phyloP scores from a whole-genome alignment of 2,888 invertebrate species.

The Perizoma affinitatum region DNA sequence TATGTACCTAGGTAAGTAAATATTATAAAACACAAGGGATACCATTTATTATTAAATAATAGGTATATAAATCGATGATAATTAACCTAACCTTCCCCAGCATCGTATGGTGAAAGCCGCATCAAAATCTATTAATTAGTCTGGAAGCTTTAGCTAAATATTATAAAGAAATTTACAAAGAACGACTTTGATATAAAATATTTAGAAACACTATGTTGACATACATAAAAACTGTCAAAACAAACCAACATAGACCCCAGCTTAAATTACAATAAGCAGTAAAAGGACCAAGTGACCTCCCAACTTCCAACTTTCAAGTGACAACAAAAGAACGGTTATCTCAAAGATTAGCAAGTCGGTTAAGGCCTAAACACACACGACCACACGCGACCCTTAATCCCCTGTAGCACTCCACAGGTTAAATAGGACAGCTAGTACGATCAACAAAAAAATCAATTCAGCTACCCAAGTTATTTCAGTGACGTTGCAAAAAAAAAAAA shows the following conservation, averaged over 20 bases:
- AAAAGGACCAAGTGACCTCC: constrained; percentile 17
- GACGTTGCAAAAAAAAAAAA: too few species aligned
- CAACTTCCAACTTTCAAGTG: constrained; percentile 19
- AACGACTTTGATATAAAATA: neutral
- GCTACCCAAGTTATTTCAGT: too few species aligned
- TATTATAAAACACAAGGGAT: too few species aligned
- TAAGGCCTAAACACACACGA: constrained; percentile 64
- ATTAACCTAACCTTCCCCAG: too few species aligned
- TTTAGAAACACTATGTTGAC: neutral
- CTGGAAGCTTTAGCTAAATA: too few species aligned
- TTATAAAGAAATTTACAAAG: too few species aligned
- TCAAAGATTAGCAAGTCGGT: constrained; percentile 64
- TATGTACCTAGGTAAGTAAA: too few species aligned
- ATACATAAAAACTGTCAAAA: neutral
- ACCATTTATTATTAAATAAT: too few species aligned
- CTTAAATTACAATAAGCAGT: neutral
- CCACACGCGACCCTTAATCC: constrained; percentile 35
- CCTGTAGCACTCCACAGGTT: constrained; percentile 19
- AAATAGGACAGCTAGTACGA: constrained; percentile 4
- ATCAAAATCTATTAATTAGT: too few species aligned
- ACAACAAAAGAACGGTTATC: constrained; percentile 51
- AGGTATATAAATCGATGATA: too few species aligned
- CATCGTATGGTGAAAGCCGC: too few species aligned
- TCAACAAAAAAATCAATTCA: neutral
- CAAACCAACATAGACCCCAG: neutral